phyloP scores from a whole-genome alignment of 1,140 invertebrate species.

The Camponotus floridanus region DNA sequence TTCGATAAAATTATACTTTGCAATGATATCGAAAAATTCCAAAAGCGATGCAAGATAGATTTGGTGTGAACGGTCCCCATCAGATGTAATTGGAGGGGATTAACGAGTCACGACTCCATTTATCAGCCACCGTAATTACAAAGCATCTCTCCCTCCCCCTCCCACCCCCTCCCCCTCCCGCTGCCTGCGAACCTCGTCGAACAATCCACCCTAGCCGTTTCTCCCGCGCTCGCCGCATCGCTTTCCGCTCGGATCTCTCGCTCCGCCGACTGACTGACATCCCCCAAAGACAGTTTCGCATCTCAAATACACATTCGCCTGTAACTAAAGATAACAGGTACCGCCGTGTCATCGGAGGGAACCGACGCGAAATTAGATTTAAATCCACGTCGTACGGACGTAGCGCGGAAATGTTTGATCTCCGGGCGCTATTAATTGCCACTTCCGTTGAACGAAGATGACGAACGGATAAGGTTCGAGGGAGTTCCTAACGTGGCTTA shows the following conservation, averaged over 20 bases:
- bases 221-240: slow-evolving; percentile 75
- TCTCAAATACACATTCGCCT: slow-evolving; percentile 82
- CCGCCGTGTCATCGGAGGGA: slow-evolving; percentile 81
- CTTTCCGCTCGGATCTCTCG: slow-evolving; percentile 79
- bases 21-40: slow-evolving; percentile 71
- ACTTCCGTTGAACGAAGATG: slow-evolving; percentile 44
- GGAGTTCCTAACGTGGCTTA: background rate
- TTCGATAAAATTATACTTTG: slow-evolving; percentile 12
- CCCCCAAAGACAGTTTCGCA: slow-evolving; percentile 85
- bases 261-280: slow-evolving; percentile 83
- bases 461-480: background rate
- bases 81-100: slow-evolving; percentile 85
- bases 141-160: slow-evolving; percentile 79
- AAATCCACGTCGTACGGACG: slow-evolving; percentile 51
- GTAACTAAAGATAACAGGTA: slow-evolving; percentile 85
- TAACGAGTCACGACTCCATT: slow-evolving; percentile 86
- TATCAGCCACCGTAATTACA: slow-evolving; percentile 86
- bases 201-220: slow-evolving; percentile 61
- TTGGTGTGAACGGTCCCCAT: slow-evolving; percentile 82
- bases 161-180: background rate
- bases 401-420: slow-evolving; percentile 66
- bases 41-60: slow-evolving; percentile 79
- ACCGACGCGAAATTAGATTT: slow-evolving; percentile 70
- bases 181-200: too few relatives aligned
- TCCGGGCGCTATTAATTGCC: slow-evolving; percentile 62